phyloP scores from a whole-genome alignment of 1,140 invertebrate genomes.

The Calycopis cecrops region DNA sequence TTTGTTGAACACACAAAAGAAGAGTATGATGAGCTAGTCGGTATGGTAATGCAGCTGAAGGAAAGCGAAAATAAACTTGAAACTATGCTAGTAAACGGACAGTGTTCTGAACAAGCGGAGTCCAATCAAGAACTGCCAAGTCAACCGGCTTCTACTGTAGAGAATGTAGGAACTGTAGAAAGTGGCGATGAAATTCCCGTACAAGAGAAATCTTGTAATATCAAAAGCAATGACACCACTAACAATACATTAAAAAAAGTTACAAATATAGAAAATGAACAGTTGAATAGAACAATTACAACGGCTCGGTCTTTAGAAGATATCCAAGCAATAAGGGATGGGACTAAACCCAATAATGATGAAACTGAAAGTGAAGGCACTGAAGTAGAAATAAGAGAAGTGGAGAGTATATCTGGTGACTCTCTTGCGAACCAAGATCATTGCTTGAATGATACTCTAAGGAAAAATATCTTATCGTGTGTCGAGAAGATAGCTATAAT shows the following conservation, averaged over 20 bases:
- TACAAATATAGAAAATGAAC: slow-evolving; percentile 65
- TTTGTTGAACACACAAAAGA: slow-evolving; percentile 69
- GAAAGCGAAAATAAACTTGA: slow-evolving; percentile 69
- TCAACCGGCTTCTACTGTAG: slow-evolving; percentile 19
- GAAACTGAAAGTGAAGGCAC: slow-evolving; percentile 21
- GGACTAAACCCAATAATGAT: slow-evolving; percentile 26
- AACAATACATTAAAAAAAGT: slow-evolving; percentile 55
- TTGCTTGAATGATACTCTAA: slow-evolving; percentile 51
- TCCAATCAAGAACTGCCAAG: slow-evolving; percentile 37
- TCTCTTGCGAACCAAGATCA: slow-evolving; percentile 43
- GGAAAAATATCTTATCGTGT: slow-evolving; percentile 66
- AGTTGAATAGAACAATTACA: slow-evolving; percentile 56
- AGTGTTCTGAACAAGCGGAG: slow-evolving; percentile 43
- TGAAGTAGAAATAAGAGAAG: slow-evolving; percentile 44
- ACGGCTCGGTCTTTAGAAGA: slow-evolving; percentile 40
- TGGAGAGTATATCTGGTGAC: slow-evolving; percentile 38
- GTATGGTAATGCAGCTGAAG: slow-evolving; percentile 68
- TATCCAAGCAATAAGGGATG: slow-evolving; percentile 27
- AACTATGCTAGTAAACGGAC: slow-evolving; percentile 45
- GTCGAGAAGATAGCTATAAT: slow-evolving; percentile 62
- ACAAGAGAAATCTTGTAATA: slow-evolving; percentile 35
- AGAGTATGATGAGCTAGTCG: slow-evolving; percentile 69
- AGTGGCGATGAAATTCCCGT: slow-evolving; percentile 18
- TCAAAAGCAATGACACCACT: slow-evolving; percentile 35
- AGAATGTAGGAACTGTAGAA: slow-evolving; percentile 20